Base-by-base conservation (phyloP, 2,888 invertebrate genomes). In the Bursaphelenchus okinawaensis region DNA sequence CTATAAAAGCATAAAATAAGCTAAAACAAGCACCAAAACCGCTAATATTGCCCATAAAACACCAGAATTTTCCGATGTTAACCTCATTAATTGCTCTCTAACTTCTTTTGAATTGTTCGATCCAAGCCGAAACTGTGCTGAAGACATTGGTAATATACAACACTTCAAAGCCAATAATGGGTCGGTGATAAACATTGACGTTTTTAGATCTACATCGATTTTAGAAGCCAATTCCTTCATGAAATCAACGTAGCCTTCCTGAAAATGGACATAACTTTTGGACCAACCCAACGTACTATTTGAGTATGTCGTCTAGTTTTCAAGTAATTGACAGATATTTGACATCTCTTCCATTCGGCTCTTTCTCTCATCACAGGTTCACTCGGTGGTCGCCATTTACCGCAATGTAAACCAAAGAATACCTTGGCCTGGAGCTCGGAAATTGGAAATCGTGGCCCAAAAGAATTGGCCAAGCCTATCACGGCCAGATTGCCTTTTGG, bases 101-200 rank as follows among this genome's bases (percentile, higher is more conserved):
- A 85, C 85, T 4, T 83, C 84, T 4, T 85, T 85, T 19, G 74
- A 62, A 52, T 84, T 79, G 8, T 83, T 83, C 0, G 85, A 66
- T n/a, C 52, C 19, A 9, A 72, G 55, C 12, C 69, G 65, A 40
- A 58, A 71, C 54, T 70, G 71, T 22, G 62, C 50, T n/a, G 62
- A 7, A 9, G 26, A 27, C 4, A 60, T 50, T 9, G 72, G 72
- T 22, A 64, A 64, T 54, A 70, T 56, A 22, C 60, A 23, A 29
- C 31, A 54, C 19, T 56, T 28, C 20, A 66, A 57, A 12, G 62
- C 66, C n/a, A 75, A 59, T 27, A 55, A 9, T 23, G 69, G 65
- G n/a, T 68, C 61, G n/a, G 61, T n/a, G 19, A 61, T 50, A 9
- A 65, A 61, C 7, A n/a, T 29, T 26, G 29, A 51, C 1, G 67